Evolutionary conservation across 2,888 invertebrate species (phyloP), one percentile per base, ranked within the genome.

Genomic region (Drosophila limbata): DNA sequence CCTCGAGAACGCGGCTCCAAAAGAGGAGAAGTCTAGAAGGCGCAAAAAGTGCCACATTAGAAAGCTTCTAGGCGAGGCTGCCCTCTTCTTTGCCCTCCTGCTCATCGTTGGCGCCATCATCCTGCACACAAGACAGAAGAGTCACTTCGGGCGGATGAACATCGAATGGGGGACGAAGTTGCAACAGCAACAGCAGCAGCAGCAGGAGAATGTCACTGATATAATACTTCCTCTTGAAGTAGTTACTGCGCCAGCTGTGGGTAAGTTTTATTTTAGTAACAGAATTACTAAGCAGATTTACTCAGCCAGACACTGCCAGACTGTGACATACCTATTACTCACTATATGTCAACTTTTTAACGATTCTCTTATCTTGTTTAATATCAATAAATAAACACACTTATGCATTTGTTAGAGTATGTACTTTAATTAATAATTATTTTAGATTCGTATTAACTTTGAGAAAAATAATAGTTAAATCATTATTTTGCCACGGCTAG

Each of bases 21-120:
- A 17, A 6, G 10, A 28, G 2, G 35, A 19, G 8, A 51, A 42
- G 6, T 11, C 15, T 15, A 10, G 11, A 53, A 21, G 2, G 21
- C 13, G 1, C 42, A 50, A 45, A 28, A 74, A 60, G 25, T 79
- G 65, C n/a, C 33, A 65, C 55, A 40, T 60, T 10, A 50, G 52
- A 6, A 60, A 69, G 4, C 45, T 77, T 33, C 55, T 91, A 28
- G 81, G 77, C 52, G 61, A 77, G 45, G 66, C 61, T 15, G 84
- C 79, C 50, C 63, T 90, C 62, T 47, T 83, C 40, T 15, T 84
- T 17, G 82, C 90, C 4, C 71, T 91, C 40, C 17, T 89, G 47
- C 79, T 91, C 25, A 74, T 90, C 59, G 57, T 76, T 17, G 87
- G 80, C 15, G 88, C 90, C 25, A 89, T 91, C 51, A 88, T 81